Percentiles rank a stretch among this genome's conserved stretches.
phyloP scores from a whole-genome alignment of 1,140 invertebrate genomes.

The Colletes gigas region DNA sequence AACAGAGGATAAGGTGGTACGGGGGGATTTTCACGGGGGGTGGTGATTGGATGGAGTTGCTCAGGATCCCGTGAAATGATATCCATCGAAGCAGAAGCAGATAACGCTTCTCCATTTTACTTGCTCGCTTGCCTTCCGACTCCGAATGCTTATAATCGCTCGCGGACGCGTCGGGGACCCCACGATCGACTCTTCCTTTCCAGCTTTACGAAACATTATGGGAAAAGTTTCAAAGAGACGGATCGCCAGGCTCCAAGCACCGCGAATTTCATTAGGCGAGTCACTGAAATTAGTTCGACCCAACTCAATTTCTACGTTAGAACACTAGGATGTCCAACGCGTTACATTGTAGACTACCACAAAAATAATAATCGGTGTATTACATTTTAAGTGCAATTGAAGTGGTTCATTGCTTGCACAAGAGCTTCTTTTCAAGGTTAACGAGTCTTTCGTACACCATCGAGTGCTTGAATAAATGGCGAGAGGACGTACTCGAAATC shows the following conservation, averaged over 20 bases:
- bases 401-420: background rate
- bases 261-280: slow-evolving; percentile 10
- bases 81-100: slow-evolving; percentile 71
- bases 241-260: background rate
- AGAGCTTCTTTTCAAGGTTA: background rate
- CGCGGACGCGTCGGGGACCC: slow-evolving; percentile 11
- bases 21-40: slow-evolving; percentile 52
- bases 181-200: slow-evolving; percentile 38
- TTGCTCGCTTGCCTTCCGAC: slow-evolving; percentile 60
- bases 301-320: too few species aligned
- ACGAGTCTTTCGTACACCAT: background rate
- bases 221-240: slow-evolving; percentile 45
- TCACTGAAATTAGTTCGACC: background rate
- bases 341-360: too few species aligned
- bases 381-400: too few species aligned
- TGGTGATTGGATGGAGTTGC: slow-evolving; percentile 67
- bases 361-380: too few species aligned
- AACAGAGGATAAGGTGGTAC: background rate
- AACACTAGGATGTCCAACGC: too few species aligned
- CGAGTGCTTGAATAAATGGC: slow-evolving; percentile 20
- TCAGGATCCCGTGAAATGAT: slow-evolving; percentile 69
- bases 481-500: slow-evolving; percentile 6
- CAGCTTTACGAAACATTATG: slow-evolving; percentile 36
- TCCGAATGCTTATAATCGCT: slow-evolving; percentile 60
- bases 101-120: slow-evolving; percentile 64